A percentile compares a stretch with the other conserved stretches of the same genome.
These are phyloP conservation scores for Eilema depressum DNA, from an alignment of 2,888 invertebrate species.

Conservation along the genomic window DNA sequence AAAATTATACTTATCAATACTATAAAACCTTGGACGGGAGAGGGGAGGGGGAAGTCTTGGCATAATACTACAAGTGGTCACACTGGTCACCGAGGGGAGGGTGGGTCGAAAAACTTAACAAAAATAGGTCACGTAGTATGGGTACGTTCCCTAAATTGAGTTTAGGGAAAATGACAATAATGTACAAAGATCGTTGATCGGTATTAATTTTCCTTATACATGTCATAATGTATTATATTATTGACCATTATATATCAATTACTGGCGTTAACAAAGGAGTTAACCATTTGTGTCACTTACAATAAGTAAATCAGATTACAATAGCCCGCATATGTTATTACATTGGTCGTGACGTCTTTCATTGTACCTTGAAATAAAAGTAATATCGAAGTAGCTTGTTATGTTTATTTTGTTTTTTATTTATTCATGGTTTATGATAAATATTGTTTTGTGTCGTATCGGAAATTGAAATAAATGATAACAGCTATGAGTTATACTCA, in stretches of 20 bases:
- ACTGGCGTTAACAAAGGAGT: background rate
- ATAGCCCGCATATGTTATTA: slow-evolving; percentile 5
- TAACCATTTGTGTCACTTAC: background rate
- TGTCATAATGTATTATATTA: background rate
- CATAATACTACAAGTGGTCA: too few relatives aligned
- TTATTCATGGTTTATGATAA: background rate
- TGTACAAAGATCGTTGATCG: background rate
- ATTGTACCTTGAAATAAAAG: background rate
- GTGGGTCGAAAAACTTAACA: too few relatives aligned
- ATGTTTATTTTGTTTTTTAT: background rate
- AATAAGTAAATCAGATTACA: slow-evolving; percentile 11
- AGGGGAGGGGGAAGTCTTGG: too few relatives aligned
- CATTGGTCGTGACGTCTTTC: background rate
- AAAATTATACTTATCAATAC: too few relatives aligned
- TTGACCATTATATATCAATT: background rate
- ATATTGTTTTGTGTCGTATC: too few relatives aligned
- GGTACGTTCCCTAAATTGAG: too few relatives aligned
- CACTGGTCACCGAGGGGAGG: too few relatives aligned
- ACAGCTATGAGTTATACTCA: too few relatives aligned
- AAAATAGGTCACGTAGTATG: too few relatives aligned
- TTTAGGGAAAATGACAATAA: background rate
- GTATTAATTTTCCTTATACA: background rate
- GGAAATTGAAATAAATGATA: too few relatives aligned
- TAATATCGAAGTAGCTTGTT: background rate
- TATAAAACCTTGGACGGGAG: too few relatives aligned